Evolutionary conservation across 2,888 invertebrate genomes (phyloP), one percentile per base, ranked within the genome.

Genomic region (Opisthograptis luteolata): DNA sequence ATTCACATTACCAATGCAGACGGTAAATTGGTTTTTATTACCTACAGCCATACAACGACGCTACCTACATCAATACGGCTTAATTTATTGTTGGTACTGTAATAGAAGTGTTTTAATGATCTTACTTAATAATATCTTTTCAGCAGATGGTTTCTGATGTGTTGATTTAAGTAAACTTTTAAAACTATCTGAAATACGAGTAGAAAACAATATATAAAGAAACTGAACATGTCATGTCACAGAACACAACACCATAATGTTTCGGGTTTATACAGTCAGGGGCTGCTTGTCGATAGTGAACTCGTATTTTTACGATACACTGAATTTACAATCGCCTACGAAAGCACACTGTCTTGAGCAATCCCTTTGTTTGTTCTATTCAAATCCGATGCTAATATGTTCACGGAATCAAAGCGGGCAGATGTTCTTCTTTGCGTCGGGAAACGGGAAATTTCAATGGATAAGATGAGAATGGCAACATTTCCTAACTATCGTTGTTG

Each of bases 331-430:
- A 88, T 85, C 82, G 87, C 87, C 87, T 87, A 83, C 87, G 86
- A 88, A 87, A 86, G 86, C 87, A 85, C 76, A 85, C 76, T 81
- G 84, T 85, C 88, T 87, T 74, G 84, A 85, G 75, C 84, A 87
- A 87, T 85, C 87, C 89, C 85, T 87, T 89, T 88, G 87, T 88
- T 88, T 88, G 89, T 89, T 83, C 87, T 87, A 89, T 89, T 89
- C 89, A 89, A 89, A 89, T 89, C 74, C 81, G 81, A 88, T 88
- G 87, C 87, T 87, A 89, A 87, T 87, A 87, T 86, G 84, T 85
- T 84, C 76, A 79, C 79, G 73, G 85, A 87, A 88, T 87, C 87
- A 86, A 85, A 87, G 84, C 80, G 79, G 81, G 79, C 82, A 81
- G 80, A 82, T 82, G 82, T 79, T 85, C 79, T 79, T 79, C 81